phyloP scores from a whole-genome alignment of 1,140 invertebrate genomes.

The Ceratitis capitata region DNA sequence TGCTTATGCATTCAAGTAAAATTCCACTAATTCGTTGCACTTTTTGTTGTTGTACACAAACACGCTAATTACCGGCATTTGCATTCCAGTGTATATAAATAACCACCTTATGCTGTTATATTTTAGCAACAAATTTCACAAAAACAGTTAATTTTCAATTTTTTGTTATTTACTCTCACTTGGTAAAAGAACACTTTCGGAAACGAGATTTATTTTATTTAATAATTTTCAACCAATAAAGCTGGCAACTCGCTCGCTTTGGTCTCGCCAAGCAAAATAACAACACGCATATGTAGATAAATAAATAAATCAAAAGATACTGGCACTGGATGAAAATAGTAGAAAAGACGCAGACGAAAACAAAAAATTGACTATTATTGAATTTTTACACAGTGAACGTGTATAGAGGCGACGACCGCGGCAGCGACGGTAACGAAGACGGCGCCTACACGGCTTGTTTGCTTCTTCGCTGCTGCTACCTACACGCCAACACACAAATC shows the following conservation, averaged over 20 bases:
- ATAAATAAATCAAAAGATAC: not conserved
- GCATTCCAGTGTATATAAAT: not conserved
- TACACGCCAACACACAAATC: not conserved
- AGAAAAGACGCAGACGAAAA: conserved; percentile 12
- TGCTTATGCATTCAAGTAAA: not conserved
- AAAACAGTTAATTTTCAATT: not conserved
- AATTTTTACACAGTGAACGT: conserved; percentile 29
- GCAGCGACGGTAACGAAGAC: no score
- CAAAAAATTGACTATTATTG: conserved; percentile 16
- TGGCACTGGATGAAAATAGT: not conserved
- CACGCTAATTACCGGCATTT: conserved; percentile 23
- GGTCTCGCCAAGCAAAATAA: not conserved
- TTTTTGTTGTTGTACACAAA: not conserved
- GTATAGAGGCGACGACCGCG: not conserved
- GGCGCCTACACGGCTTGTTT: not conserved
- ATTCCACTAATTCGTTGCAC: not conserved
- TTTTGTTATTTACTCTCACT: not conserved
- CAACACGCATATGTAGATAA: not conserved
- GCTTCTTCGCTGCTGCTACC: not conserved
- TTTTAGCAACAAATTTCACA: not conserved
- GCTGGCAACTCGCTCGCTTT: conserved; percentile 10
- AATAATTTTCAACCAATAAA: not conserved
- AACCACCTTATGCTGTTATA: not conserved
- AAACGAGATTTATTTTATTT: not conserved
- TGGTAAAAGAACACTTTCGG: not conserved